Base-by-base conservation (phyloP, 2,888 invertebrate species). In the Ethmia dodecea region DNA sequence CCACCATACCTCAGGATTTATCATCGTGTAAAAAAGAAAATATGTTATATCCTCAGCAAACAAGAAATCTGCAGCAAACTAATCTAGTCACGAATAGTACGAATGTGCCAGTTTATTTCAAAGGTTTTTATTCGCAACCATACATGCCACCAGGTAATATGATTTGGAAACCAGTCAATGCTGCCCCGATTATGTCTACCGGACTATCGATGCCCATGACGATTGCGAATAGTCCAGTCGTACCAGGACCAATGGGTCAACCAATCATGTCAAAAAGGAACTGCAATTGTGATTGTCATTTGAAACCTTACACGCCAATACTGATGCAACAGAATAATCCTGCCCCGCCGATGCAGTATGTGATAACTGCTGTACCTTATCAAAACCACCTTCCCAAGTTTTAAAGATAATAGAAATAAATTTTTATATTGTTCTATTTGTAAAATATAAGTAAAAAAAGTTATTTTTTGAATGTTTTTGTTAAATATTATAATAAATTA, bases 231-330 rank as follows among this genome's bases (percentile, higher is more conserved):
- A n/a, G 22, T 22, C 22, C 9, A n/a, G n/a, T n/a, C n/a, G n/a
- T n/a, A n/a, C n/a, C n/a, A n/a, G n/a, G n/a, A n/a, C n/a, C n/a
- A 22, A 42, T 10, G 12, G 8, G 18, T 18, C 47, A 41, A 28
- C 42, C 47, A 10, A 39, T 25, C 33, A 10, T 36, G 9, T 29
- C 34, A 16, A 55, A 43, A 38, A 54, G 33, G 34, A 39, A 43
- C 25, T 77, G 75, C 37, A 53, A 42, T 12, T 79, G 79, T 42
- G 55, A 72, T 38, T 78, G 74, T 43, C 67, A 73, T 43, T 28
- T 40, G 3, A 55, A 45, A 25, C 14, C 44, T 15, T 14, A 31
- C 13, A 27, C 10, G 29, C 20, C 43, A n/a, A 11, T 39, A 0
- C n/a, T 36, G 5, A 26, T 48, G 2, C 40, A 48, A 2, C 45